Evolutionary conservation across 2,797 vertebrate species (phyloP).

Genomic region (Sebastes oblongus): DNA sequence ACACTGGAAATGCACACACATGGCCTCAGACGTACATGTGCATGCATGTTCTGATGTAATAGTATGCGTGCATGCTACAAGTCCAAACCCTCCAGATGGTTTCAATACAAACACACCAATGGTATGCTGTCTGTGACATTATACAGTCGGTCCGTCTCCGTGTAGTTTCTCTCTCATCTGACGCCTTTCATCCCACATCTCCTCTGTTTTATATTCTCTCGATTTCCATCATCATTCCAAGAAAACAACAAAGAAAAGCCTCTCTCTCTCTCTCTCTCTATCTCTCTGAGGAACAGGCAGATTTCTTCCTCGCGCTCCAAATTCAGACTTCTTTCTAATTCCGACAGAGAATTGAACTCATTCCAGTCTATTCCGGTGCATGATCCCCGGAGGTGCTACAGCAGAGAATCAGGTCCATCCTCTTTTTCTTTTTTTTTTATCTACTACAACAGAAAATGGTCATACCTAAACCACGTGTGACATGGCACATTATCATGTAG

Average conservation of each 20-base stretch:
- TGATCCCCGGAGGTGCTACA: slow-evolving; percentile 46
- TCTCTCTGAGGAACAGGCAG: slow-evolving; percentile 20
- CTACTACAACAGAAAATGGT: slow-evolving; percentile 37
- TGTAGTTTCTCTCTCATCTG: background rate
- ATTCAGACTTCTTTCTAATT: slow-evolving; percentile 51
- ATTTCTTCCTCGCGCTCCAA: slow-evolving; percentile 34
- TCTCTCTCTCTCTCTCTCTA: background rate
- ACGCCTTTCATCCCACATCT: background rate
- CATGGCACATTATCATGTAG: background rate
- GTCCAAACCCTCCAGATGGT: background rate
- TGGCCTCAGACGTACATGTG: slow-evolving; percentile 4
- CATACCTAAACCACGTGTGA: slow-evolving; percentile 9
- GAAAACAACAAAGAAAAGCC: slow-evolving; percentile 12
- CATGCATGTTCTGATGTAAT: background rate
- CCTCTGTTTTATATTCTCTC: background rate
- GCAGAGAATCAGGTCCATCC: slow-evolving; percentile 47
- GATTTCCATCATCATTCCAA: slow-evolving; percentile 8
- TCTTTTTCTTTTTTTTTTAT: slow-evolving; percentile 45
- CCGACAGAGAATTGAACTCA: slow-evolving; percentile 60
- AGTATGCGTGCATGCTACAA: background rate
- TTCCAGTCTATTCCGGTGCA: slow-evolving; percentile 63
- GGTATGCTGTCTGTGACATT: background rate
- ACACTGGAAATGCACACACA: slow-evolving; percentile 4
- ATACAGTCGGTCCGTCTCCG: background rate
- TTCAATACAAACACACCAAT: background rate